Base-by-base conservation (phyloP, 2,797 vertebrate species). In the Syngnathus acus region DNA sequence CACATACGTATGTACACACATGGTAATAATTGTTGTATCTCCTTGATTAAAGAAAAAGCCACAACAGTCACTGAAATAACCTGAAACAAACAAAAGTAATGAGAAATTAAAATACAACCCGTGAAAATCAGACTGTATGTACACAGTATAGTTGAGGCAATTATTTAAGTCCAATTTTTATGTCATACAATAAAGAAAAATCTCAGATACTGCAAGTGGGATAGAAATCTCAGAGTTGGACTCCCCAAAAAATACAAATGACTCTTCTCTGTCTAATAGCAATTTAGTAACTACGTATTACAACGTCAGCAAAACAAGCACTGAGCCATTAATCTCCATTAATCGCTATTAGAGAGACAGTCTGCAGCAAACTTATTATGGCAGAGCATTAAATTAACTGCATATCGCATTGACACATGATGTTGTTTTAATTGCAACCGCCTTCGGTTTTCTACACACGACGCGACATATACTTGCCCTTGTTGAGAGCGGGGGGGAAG, bases 331-430 rank as follows among this genome's bases (percentile, higher is more conserved):
- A 39, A 59, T 38, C 32, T 32, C 32, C 32, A 32, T 32, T 32
- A 32, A 32, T 32, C 32, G 32, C 32, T 32, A 32, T 32, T 32
- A 32, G 32, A 32, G 32, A 32, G 23, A 17, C 5, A 48, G 11
- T 48, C 45, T 37, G 43, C 62, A 37, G 42, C 6, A 37, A 16
- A 3, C 9, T 64, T 19, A 32, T 50, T 64, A 47, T 42, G 32
- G 62, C 45, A 21, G 38, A 53, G 50, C 50, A 54, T 65, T 51
- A 38, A 54, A 17, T 54, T 21, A 5, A 58, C 37, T 54, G 40
- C 23, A 65, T 63, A 68, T 45, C 50, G 69, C 45, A 62, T 71
- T 66, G 57, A 77, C 40, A 45, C 61, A 54, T 67, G 40, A 67
- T 60, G 14, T 45, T 68, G 38, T 57, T 53, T 32, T 64, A 76